A percentile compares a stretch with the other conserved stretches of the same genome.
Conservation (phyloP, 2,888 invertebrate species). For the Acanthopleura granulata region DNA sequence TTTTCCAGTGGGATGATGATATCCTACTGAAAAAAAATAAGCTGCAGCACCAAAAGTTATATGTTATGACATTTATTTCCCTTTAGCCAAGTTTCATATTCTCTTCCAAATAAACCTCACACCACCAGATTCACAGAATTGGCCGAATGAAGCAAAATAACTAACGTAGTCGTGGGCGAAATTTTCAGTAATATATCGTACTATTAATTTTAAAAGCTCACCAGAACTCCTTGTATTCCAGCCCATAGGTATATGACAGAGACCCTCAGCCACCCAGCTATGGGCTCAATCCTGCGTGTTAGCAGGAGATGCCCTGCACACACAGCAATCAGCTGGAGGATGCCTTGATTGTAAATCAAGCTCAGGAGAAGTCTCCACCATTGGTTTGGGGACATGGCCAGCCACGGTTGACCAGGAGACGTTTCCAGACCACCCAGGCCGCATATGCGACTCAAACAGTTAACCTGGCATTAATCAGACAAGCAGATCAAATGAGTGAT, state of each 20-base stretch:
- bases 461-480: slow-evolving; percentile 45
- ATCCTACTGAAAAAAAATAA: too few species aligned
- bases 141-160: too few species aligned
- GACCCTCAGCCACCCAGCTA: slow-evolving; percentile 54
- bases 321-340: slow-evolving; percentile 45
- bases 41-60: too few species aligned
- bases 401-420: slow-evolving; percentile 39
- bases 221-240: slow-evolving; percentile 47
- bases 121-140: background rate
- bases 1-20: too few species aligned
- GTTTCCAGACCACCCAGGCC: slow-evolving; percentile 29
- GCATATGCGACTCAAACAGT: slow-evolving; percentile 46
- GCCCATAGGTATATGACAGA: slow-evolving; percentile 44
- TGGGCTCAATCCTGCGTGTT: slow-evolving; percentile 46
- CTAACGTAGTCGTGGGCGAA: too few species aligned
- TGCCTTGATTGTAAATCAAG: slow-evolving; percentile 49
- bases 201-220: too few species aligned
- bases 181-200: too few species aligned
- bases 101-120: too few species aligned
- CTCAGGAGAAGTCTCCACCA: slow-evolving; percentile 55
- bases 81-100: too few species aligned
- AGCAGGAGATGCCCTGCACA: slow-evolving; percentile 41
- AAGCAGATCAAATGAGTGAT: too few species aligned
- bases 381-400: slow-evolving; percentile 40
- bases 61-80: too few species aligned